Percentiles rank a stretch among this genome's conserved stretches.
Conservation (phyloP, 92 coral and sea anemone genomes). For the Porites cylindrica region DNA sequence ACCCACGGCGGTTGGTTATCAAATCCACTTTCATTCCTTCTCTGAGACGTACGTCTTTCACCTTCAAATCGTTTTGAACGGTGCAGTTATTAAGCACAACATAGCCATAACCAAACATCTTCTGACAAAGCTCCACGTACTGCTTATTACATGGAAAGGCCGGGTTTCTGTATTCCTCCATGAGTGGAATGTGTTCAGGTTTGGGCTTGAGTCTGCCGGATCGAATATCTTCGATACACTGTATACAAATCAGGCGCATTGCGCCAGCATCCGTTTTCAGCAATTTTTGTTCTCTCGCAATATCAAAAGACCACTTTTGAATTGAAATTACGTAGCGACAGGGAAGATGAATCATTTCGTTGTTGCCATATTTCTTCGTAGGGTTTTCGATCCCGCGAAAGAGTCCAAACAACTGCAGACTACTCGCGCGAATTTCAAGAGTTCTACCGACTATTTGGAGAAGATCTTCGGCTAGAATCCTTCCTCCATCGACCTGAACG, state of each 20-base stretch:
- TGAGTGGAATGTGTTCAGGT: slow-evolving; percentile 70
- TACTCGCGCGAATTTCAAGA: slow-evolving; percentile 71
- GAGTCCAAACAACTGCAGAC: slow-evolving; percentile 78
- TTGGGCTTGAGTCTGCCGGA: slow-evolving; percentile 80
- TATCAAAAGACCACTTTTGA: slow-evolving; percentile 94
- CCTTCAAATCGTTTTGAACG: slow-evolving; percentile 78
- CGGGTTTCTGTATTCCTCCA: slow-evolving; percentile 79
- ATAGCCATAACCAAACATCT: slow-evolving; percentile 77
- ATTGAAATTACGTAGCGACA: slow-evolving; percentile 82
- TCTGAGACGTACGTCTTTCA: slow-evolving; percentile 72
- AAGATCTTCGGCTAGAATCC: slow-evolving; percentile 76
- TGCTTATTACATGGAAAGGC: slow-evolving; percentile 86
- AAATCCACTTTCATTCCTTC: slow-evolving; percentile 74
- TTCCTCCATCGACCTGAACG: slow-evolving; percentile 79
- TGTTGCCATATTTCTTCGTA: slow-evolving; percentile 79
- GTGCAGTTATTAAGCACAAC: slow-evolving; percentile 74
- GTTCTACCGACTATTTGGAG: slow-evolving; percentile 76
- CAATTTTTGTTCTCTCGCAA: slow-evolving; percentile 78
- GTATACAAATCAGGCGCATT: slow-evolving; percentile 70
- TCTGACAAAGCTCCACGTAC: slow-evolving; percentile 85
- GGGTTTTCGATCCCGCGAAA: slow-evolving; percentile 90
- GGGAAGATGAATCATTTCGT: slow-evolving; percentile 80
- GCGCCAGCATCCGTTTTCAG: slow-evolving; percentile 88
- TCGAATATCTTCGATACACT: slow-evolving; percentile 79
- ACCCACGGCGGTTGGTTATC: slow-evolving; percentile 79